Conservation (phyloP, 2,888 invertebrate species). For the Bombylius discolor region DNA sequence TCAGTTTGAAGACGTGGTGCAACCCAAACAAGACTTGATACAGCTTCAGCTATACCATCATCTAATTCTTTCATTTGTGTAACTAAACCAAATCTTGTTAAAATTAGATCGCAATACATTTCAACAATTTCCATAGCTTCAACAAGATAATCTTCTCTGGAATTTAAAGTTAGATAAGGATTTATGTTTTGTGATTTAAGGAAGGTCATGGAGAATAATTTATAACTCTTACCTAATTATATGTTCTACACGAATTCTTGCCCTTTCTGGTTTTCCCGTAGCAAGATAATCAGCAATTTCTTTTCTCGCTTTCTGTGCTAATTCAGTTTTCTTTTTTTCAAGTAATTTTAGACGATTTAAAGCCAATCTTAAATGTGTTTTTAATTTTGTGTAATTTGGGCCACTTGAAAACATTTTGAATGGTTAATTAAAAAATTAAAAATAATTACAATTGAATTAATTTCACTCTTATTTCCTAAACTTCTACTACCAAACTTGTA, state of each 20-base stretch:
- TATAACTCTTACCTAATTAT: constrained; percentile 59
- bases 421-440: too few relatives aligned
- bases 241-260: constrained; percentile 94
- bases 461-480: too few relatives aligned
- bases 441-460: too few relatives aligned
- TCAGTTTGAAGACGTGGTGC: constrained; percentile 84
- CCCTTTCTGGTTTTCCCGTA: constrained; percentile 73
- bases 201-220: not conserved
- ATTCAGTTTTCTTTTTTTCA: constrained; percentile 95
- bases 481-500: too few relatives aligned
- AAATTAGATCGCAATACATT: constrained; percentile 95
- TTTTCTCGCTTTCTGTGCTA: constrained; percentile 81
- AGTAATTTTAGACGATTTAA: constrained; percentile 87
- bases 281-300: constrained; percentile 95
- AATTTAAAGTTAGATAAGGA: not conserved
- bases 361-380: constrained; percentile 87
- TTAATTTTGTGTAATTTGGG: constrained; percentile 88
- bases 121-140: constrained; percentile 99
- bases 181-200: too few relatives aligned
- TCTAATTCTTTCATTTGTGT: constrained; percentile 95
- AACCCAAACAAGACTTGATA: constrained; percentile 94
- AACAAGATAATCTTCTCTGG: constrained; percentile 92
- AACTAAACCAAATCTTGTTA: constrained; percentile 92
- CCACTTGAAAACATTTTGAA: constrained; percentile 72
- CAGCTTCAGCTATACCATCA: constrained; percentile 88